A percentile compares a stretch with the other conserved stretches of the same genome.
phyloP scores from a whole-genome alignment of 2,888 invertebrate species.

The Lacanobia wlatinum region DNA sequence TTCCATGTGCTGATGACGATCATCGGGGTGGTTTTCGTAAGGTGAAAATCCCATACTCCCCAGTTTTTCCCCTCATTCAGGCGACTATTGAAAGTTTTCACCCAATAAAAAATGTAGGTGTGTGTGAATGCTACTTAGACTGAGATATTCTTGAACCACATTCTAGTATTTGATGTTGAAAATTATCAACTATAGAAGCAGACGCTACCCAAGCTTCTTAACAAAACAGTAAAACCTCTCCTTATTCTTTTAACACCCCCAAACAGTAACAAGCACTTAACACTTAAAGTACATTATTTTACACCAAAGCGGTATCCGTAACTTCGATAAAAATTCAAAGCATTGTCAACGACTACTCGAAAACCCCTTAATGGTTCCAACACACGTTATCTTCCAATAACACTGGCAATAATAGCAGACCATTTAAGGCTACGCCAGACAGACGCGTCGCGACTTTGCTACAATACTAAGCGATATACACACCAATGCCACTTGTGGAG shows the following conservation, averaged over 20 bases:
- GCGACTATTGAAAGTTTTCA: too few species aligned
- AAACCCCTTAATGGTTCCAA: slow-evolving; percentile 23
- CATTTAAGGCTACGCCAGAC: slow-evolving; percentile 9
- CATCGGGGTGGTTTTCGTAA: too few species aligned
- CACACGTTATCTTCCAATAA: slow-evolving; percentile 47
- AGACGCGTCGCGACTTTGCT: neutral
- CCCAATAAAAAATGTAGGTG: too few species aligned
- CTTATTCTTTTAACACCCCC: neutral
- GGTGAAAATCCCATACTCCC: too few species aligned
- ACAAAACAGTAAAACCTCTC: neutral
- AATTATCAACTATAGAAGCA: neutral
- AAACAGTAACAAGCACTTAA: too few species aligned
- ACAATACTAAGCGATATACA: neutral
- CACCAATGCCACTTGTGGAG: neutral
- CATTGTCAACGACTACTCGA: slow-evolving; percentile 15
- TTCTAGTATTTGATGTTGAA: neutral
- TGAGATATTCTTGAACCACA: neutral
- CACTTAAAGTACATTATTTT: neutral
- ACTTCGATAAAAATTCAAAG: slow-evolving; percentile 35
- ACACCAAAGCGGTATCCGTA: neutral
- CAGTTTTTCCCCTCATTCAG: too few species aligned
- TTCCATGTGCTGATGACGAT: too few species aligned
- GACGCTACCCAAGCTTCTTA: neutral
- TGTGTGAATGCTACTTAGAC: too few species aligned
- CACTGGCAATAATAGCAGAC: slow-evolving; percentile 31